A percentile compares a stretch with the other conserved stretches of the same genome.
Conservation (phyloP, 2,888 invertebrate genomes). For the Trichogramma evanescens region DNA sequence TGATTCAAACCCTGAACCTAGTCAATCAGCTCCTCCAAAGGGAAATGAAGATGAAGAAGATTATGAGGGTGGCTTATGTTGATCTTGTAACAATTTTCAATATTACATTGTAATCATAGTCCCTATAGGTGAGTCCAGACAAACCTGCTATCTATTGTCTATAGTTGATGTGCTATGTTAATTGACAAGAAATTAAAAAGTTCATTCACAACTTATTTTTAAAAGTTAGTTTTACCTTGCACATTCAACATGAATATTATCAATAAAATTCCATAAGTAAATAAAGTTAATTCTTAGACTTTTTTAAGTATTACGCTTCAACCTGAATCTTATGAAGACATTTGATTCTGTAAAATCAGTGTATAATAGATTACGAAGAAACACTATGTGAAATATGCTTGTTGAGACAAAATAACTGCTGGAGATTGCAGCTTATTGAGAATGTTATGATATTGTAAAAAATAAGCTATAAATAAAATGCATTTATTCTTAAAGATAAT, state of each 20-base stretch:
- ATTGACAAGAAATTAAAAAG: slow-evolving; percentile 12
- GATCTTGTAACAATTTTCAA: slow-evolving; percentile 21
- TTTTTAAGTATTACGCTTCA: slow-evolving; percentile 17
- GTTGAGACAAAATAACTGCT: not conserved
- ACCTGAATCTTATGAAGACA: slow-evolving; percentile 3
- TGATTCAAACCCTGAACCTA: slow-evolving; percentile 12
- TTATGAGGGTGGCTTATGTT: slow-evolving; percentile 31
- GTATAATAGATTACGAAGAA: not conserved
- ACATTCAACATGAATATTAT: slow-evolving; percentile 17
- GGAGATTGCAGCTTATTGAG: slow-evolving; percentile 5
- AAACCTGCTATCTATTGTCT: slow-evolving; percentile 17
- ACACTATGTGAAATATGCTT: not conserved
- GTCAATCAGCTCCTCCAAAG: slow-evolving; percentile 16
- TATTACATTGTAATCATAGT: slow-evolving; percentile 12
- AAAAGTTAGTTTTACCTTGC: slow-evolving; percentile 13
- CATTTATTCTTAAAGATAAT: slow-evolving; percentile 22
- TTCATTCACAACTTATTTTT: slow-evolving; percentile 10
- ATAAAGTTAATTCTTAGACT: slow-evolving; percentile 10
- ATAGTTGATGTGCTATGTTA: slow-evolving; percentile 17
- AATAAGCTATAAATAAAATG: slow-evolving; percentile 17
- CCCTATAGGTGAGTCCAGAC: slow-evolving; percentile 14
- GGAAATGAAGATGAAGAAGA: slow-evolving; percentile 29
- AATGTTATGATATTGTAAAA: slow-evolving; percentile 17
- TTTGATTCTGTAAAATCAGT: not conserved
- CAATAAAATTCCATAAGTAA: slow-evolving; percentile 8